Percentiles rank a stretch among this genome's conserved stretches.
Conservation (phyloP, 2,797 vertebrate genomes). For the Micromesistius poutassou region DNA sequence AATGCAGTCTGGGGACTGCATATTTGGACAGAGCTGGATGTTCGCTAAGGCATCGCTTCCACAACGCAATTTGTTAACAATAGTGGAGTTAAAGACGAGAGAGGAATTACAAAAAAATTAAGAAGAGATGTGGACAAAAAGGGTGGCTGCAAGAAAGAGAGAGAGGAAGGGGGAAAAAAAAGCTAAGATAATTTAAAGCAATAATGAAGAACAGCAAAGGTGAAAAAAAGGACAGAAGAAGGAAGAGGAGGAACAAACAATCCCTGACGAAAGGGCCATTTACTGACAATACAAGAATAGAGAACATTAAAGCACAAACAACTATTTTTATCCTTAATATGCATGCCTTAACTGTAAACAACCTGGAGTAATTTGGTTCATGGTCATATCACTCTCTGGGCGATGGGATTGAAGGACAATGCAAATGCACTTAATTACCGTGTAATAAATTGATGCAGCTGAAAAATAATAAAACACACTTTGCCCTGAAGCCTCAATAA, state of each 20-base stretch:
- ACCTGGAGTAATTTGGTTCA: background rate
- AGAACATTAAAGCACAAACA: background rate
- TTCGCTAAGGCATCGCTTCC: background rate
- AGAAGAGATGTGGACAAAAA: background rate
- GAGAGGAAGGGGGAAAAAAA: background rate
- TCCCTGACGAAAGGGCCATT: background rate
- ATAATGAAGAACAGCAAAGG: background rate
- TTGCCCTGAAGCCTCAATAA: slow-evolving; percentile 34
- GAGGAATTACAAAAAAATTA: background rate
- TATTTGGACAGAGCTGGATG: background rate
- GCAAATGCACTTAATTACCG: slow-evolving; percentile 57
- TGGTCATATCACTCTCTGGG: slow-evolving; percentile 27
- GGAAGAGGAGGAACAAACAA: background rate
- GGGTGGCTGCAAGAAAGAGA: slow-evolving; percentile 3
- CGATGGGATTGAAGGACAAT: slow-evolving; percentile 49
- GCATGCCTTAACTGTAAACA: background rate
- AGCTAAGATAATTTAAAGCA: background rate
- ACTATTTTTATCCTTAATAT: background rate
- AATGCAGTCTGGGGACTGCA: background rate
- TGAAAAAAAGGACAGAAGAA: background rate
- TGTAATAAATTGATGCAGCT: slow-evolving; percentile 40
- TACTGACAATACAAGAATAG: background rate
- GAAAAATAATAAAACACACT: slow-evolving; percentile 22
- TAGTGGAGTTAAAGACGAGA: background rate
- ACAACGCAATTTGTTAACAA: background rate